phyloP scores from a whole-genome alignment of 2,113 vertebrate species.

The Tauraco erythrolophus region DNA sequence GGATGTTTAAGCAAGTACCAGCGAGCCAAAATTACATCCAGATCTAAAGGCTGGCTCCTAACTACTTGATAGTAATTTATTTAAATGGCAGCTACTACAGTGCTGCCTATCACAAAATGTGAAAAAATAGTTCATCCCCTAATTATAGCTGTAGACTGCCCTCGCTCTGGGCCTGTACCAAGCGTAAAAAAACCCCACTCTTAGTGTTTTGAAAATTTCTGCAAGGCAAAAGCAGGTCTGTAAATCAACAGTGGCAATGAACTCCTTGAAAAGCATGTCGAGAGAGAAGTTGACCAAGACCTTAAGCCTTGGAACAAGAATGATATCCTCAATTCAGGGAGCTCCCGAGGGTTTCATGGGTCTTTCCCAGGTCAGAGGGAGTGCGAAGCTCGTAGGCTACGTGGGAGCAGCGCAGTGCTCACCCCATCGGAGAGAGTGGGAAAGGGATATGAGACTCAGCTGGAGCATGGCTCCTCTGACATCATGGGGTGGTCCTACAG shows the following conservation, averaged over 20 bases:
- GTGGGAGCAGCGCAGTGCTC: not conserved
- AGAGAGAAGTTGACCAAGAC: not conserved
- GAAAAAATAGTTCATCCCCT: not conserved
- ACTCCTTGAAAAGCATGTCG: fast-evolving
- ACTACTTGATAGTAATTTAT: not conserved
- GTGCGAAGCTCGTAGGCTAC: not conserved
- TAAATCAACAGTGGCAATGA: not conserved
- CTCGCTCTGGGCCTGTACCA: not conserved
- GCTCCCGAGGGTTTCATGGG: not conserved
- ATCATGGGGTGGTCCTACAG: not conserved
- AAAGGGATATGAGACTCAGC: not conserved
- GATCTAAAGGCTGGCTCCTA: not conserved
- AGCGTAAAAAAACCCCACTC: not conserved
- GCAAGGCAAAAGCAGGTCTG: not conserved
- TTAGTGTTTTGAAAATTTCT: not conserved
- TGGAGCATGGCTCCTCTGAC: not conserved
- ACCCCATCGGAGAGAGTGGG: not conserved
- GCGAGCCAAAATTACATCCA: not conserved
- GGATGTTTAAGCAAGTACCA: not conserved
- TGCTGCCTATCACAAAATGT: not conserved
- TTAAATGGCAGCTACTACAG: not conserved
- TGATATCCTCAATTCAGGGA: not conserved
- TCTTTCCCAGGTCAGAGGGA: not conserved
- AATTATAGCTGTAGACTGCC: not conserved
- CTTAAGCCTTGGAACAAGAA: not conserved